Percentiles rank a stretch among this genome's conserved stretches.
Evolutionary conservation across 2,113 vertebrate genomes (phyloP).

Genomic region (Pundamilia nyererei): DNA sequence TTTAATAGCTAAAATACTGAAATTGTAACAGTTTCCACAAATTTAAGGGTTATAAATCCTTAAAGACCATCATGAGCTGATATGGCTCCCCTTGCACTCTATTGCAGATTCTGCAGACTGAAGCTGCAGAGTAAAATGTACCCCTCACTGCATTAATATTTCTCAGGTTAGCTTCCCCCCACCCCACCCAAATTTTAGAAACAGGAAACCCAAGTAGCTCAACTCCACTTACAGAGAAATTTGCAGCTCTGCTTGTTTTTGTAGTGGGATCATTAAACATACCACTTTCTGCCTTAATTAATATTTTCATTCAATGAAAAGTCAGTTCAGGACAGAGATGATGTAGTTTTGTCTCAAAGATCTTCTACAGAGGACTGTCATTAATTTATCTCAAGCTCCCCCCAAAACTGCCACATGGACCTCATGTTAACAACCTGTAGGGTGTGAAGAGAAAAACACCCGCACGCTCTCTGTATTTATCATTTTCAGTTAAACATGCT

Average conservation of each 20-base stretch:
- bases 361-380: neutral
- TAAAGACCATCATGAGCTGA: neutral
- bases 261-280: neutral
- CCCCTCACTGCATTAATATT: neutral
- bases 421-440: neutral
- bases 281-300: slow-evolving; percentile 18
- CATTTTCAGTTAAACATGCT: neutral
- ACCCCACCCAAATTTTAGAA: neutral
- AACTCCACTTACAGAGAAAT: neutral
- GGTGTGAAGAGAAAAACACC: neutral
- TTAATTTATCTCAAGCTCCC: neutral
- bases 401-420: neutral
- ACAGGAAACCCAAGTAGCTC: neutral
- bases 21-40: neutral
- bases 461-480: neutral
- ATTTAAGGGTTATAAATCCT: neutral
- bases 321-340: neutral
- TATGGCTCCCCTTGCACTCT: neutral
- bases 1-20: neutral
- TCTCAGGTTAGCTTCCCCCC: neutral
- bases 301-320: neutral
- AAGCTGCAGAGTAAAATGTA: neutral
- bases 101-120: neutral
- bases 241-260: neutral
- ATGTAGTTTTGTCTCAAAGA: neutral